A percentile compares a stretch with the other conserved stretches of the same genome.
These are phyloP conservation scores for Drosophila austrosaltans DNA, from an alignment of 2,888 invertebrate genomes.

Conservation along the genomic window DNA sequence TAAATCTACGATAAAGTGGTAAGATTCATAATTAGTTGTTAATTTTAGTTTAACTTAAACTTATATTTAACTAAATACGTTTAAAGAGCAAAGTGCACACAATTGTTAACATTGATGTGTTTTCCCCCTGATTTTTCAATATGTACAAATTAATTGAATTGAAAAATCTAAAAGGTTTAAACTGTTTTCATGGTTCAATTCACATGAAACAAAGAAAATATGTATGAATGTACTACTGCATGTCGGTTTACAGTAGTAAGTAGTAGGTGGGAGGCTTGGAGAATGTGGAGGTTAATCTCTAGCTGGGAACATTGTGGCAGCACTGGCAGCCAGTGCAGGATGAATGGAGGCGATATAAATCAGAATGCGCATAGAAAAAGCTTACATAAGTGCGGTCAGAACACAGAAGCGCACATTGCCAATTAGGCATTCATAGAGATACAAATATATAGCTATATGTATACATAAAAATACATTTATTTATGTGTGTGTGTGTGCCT, in stretches of 20 bases:
- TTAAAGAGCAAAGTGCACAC: conserved; percentile 35
- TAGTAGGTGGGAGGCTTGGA: not conserved
- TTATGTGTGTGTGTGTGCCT: conserved; percentile 22
- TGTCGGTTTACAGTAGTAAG: not conserved
- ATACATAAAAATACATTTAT: conserved; percentile 32
- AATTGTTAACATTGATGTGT: conserved; percentile 62
- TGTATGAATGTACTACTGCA: conserved; percentile 34
- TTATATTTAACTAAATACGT: conserved; percentile 34
- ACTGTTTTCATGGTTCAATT: conserved; percentile 69
- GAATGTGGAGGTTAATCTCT: not conserved
- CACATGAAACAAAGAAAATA: conserved; percentile 52
- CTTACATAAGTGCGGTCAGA: conserved; percentile 64
- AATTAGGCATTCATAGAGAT: conserved; percentile 61
- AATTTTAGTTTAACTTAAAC: conserved; percentile 37
- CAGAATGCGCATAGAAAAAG: conserved; percentile 67
- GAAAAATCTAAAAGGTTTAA: conserved; percentile 42
- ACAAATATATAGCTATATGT: conserved; percentile 40
- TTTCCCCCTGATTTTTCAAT: conserved; percentile 55
- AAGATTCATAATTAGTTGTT: conserved; percentile 35
- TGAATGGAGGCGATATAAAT: conserved; percentile 70
- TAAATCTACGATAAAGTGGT: conserved; percentile 23
- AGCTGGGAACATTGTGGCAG: conserved; percentile 1
- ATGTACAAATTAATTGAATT: conserved; percentile 66
- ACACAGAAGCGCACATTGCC: conserved; percentile 42
- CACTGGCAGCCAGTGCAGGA: conserved; percentile 35